Base-by-base conservation (phyloP, 2,888 invertebrate species). In the Leptogaster cylindrica region DNA sequence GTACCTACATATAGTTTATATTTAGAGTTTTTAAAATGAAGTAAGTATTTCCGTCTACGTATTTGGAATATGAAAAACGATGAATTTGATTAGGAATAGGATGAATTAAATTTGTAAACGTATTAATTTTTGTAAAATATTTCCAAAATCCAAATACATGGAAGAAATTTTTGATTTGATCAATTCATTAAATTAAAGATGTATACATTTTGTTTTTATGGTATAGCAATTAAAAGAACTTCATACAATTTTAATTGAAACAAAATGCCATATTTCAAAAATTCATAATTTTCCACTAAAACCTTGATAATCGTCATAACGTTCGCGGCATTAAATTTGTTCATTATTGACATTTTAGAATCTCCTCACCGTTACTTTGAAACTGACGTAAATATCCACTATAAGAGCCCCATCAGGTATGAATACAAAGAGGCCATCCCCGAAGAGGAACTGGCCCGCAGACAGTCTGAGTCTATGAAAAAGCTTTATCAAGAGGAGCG, bases 371-470 rank as follows among this genome's bases (percentile, higher is more conserved):
- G 91, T 75, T 95, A 93, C 85, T 89, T 93, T 79, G 93, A 93
- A 83, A 90, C 92, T 80, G 93, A 95, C 82, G 95, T 95, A 77
- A 95, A 94, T 80, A 93, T 95, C 81, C 95, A 95, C 83, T 95
- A 94, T 85, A 87, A 91, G 78, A 91, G 90, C 72, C 95, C 95
- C 68, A 89, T 95, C 73, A 87, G 94, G 71, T 89, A 91, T 78
- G 93, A 93, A 79, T 90, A 92, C 73, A 90, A 95, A 83, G 92
- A 91, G 73, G 86, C 88, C 73, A 85, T 92, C 73, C 92, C 93
- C 74, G 95, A 96, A 80, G 90, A 95, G 77, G 95, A 96, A 81
- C 84, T 95, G 77, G 90, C 92, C 66, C 83, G 89, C 73, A 88
- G 92, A 74, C 95, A 95, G 82, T 93, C 94, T 58, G 93, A 93